These are phyloP conservation scores for Chloebia gouldiae DNA, from an alignment of 2,113 vertebrate species.

Conservation along the genomic window DNA sequence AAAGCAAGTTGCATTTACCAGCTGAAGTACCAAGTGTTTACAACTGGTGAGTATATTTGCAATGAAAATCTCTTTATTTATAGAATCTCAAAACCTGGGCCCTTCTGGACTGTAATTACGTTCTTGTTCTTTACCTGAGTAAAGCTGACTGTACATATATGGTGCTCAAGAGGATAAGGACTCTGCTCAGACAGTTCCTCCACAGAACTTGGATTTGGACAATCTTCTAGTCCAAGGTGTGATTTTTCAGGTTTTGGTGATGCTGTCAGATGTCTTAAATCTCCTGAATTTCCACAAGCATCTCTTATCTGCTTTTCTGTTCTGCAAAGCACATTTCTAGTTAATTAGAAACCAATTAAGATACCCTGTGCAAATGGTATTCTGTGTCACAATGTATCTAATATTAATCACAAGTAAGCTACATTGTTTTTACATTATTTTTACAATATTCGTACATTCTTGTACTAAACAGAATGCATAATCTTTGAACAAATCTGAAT, in stretches of 20 bases:
- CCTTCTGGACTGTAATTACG: neutral
- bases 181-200: neutral
- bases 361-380: neutral
- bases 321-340: slow-evolving; percentile 45
- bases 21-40: neutral
- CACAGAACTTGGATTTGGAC: neutral
- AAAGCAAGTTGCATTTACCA: neutral
- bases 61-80: neutral
- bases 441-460: too few relatives aligned
- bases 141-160: neutral
- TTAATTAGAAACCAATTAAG: neutral
- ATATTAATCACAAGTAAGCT: neutral
- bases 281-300: neutral
- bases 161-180: neutral
- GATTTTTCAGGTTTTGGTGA: neutral
- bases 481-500: neutral
- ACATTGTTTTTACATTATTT: neutral
- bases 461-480: neutral
- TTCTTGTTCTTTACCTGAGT: slow-evolving; percentile 61
- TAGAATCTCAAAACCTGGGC: neutral
- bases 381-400: neutral
- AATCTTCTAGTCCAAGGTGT: neutral
- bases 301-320: neutral
- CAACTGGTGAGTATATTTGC: neutral
- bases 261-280: neutral